Base-by-base conservation (phyloP, 2,888 invertebrate genomes). In the Sinhomidia bicolor region DNA sequence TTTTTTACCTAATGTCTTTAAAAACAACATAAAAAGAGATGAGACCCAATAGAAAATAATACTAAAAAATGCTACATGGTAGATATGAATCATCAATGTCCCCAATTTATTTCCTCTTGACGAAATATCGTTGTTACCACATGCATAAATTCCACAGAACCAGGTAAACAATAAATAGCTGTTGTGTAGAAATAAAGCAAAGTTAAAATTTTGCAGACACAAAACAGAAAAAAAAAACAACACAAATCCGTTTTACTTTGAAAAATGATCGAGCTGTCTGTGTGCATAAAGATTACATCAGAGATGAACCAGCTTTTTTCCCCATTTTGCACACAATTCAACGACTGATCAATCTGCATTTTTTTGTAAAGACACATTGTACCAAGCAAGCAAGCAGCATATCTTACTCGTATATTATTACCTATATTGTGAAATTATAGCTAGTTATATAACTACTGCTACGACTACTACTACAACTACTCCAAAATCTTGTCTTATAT, bases 201-300 rank as follows among this genome's bases (percentile, higher is more conserved):
- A 54, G 51, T 17, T 2, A 54, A 7, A 54, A 17, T 51, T 57
- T 4, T 4, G 23, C 6, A 6, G 36, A 6, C n/a, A 51, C n/a
- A 7, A 51, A 29, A n/a, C 6, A 36, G 36, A 12, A 47, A 47
- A 47, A 47, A 68, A 14, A 57, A 20, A 57, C 54, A 17, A 17
- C 17, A 57, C 20, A 20, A n/a, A n/a, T 47, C 9, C 3, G 62
- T 32, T 14, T 29, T 32, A 14, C 14, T 29, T n/a, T 65, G 1
- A 68, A 68, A 68, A 76, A 51, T 14, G n/a, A 12, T 36, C 29
- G 29, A 20, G 44, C 4, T 71, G 23, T 44, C 23, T 71, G 44
- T 76, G 0, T 76, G 29, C 47, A 47, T 51, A 76, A 29, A 76
- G 76, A 76, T 76, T 76, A 74, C 47, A n/a, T 41, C 41, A 41